phyloP scores from a whole-genome alignment of 2,113 vertebrate genomes.

The Tretioscincus oriximinensis region DNA sequence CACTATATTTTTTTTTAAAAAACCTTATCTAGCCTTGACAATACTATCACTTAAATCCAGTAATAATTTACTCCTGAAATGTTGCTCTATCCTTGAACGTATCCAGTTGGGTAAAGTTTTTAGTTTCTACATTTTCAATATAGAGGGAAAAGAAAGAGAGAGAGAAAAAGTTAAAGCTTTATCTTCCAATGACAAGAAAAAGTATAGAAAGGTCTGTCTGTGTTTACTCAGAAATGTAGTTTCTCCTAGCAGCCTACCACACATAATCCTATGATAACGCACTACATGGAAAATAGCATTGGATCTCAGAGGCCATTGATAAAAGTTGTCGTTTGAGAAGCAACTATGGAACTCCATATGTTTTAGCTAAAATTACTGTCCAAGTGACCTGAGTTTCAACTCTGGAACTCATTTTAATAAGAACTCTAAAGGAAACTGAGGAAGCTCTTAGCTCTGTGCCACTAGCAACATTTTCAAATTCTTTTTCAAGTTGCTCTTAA shows the following conservation, averaged over 20 bases:
- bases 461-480: conserved; percentile 66
- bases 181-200: background rate
- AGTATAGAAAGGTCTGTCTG: conserved; percentile 7
- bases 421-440: conserved; percentile 63
- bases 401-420: conserved; percentile 65
- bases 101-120: too few species aligned
- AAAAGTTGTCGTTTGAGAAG: conserved; percentile 59
- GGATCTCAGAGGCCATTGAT: conserved; percentile 50
- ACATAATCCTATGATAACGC: conserved; percentile 35
- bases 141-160: too few species aligned
- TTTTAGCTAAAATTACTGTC: conserved; percentile 67
- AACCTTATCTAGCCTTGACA: too few species aligned
- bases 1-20: too few species aligned
- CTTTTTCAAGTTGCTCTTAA: conserved; percentile 68
- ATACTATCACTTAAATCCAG: too few species aligned
- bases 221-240: conserved; percentile 10
- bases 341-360: conserved; percentile 61
- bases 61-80: too few species aligned
- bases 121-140: too few species aligned
- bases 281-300: conserved; percentile 39
- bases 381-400: conserved; percentile 68
- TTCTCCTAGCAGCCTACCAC: conserved; percentile 28
- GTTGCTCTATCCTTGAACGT: too few species aligned
- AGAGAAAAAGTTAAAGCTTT: background rate
- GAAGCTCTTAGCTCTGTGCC: conserved; percentile 63